Evolutionary conservation across 2,797 vertebrate species (phyloP), one percentile per base, ranked within the genome.

Genomic region (Poliocrania exsul): DNA sequence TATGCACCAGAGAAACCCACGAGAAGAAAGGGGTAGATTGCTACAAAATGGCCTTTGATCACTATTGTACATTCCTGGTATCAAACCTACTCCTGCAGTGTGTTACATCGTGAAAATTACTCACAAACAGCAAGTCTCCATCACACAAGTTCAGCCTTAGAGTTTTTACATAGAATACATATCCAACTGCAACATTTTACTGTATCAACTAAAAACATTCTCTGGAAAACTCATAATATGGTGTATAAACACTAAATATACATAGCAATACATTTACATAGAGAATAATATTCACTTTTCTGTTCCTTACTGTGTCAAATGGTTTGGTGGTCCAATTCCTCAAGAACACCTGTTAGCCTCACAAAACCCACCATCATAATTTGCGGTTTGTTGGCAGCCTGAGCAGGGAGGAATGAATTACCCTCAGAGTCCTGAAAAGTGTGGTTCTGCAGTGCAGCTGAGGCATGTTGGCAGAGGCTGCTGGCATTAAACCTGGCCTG

Each of bases 141-240:
- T 57, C 77, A 66, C 19, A 6, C 56, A 51, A 47, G 19, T 60
- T 90, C 71, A 95, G 60, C 21, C 28, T 77, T 70, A 35, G 1
- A 38, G 35, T 38, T 95, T 89, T 90, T 77, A 85, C 9, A 24
- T 13, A 20, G 42, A 58, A 66, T 70, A 90, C 44, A 72, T 23
- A 88, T 67, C 58, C 38, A 84, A 71, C 54, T 44, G 47, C 72
- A 78, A 88, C 1, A 8, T 88, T 93, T 96, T 83, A 90, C 50
- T 58, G 16, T 58, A 62, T 42, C 70, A 82, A 86, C 89, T 96
- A 86, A 91, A 96, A 93, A 79, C 25, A 38, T 73, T 78, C 67
- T 38, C 81, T 75, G 71, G 61, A 91, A 92, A 94, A 94, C 49
- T 79, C 86, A 33, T 82, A 89, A 81, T 38, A 75, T 0, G 5